Percentiles rank a stretch among this genome's conserved stretches.
phyloP scores from a whole-genome alignment of 1,140 invertebrate genomes.

The Eriocheir sinensis region DNA sequence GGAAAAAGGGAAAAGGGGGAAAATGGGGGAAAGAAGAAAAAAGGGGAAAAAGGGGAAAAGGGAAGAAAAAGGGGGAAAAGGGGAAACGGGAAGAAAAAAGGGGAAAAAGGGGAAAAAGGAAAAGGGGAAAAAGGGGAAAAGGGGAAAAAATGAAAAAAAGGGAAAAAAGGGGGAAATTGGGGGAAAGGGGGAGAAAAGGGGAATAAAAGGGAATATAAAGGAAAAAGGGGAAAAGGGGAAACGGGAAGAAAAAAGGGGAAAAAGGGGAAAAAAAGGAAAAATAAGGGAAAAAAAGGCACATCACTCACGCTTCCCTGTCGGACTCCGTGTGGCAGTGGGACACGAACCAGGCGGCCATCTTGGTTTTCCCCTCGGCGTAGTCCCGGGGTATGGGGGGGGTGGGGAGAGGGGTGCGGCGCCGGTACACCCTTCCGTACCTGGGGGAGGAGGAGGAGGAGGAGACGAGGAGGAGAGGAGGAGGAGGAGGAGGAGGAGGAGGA shows the following conservation, averaged over 20 bases:
- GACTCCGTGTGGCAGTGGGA: background rate
- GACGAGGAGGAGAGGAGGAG: background rate
- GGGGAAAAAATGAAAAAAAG: background rate
- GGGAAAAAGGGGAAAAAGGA: no score
- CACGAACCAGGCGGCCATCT: conserved; percentile 60
- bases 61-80: no score
- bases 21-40: background rate
- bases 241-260: background rate
- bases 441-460: background rate
- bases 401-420: background rate
- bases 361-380: conserved; percentile 3
- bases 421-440: background rate
- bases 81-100: no score
- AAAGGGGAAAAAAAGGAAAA: background rate
- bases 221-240: background rate
- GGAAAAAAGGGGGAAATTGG: background rate
- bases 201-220: background rate
- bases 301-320: conserved; percentile 21
- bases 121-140: background rate
- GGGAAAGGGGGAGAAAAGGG: background rate
- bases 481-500: background rate
- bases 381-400: background rate
- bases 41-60: background rate
- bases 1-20: background rate
- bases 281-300: background rate